Evolutionary conservation across 2,113 vertebrate genomes (phyloP), one percentile per base, ranked within the genome.

Genomic region (Hippocampus comes): DNA sequence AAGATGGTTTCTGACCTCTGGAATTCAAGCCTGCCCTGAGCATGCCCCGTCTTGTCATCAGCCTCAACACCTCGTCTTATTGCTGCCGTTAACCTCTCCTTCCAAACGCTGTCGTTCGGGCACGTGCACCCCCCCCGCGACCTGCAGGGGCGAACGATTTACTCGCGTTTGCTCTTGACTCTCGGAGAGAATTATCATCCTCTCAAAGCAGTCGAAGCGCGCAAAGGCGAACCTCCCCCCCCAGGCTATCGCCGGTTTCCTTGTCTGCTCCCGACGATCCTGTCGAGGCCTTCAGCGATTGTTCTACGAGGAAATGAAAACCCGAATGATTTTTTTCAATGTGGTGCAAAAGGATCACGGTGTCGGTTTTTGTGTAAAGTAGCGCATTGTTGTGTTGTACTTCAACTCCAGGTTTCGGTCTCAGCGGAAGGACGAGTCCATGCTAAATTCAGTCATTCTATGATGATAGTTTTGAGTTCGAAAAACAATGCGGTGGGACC

Each of bases 41-140:
- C 86, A 5, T 83, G 90, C 70, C 87, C 77, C 4, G 71, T 86
- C 89, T 82, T 82, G 90, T 78, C 77, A 17, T 59, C 59, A n/a
- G 74, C 73, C 73, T 84, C 79, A 85, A 81, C 75, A 82, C 80
- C 78, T 89, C 86, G 82, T 77, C 73, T 86, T 80, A 80, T 86
- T 80, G 82, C 83, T 81, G 84, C 80, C 80, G 79, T 89, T 87
- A 88, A 72, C 80, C 75, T 80, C 73, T 82, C 73, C 85, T 85
- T 78, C 77, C 71, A 76, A 82, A 78, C 73, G 76, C 75, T 75
- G 79, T 69, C 43, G 15, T 75, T 78, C 46, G 76, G 73, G 75
- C 71, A 64, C 63, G 72, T 70, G 71, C 56, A 78, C 84, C 74
- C 60, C 84, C 74, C 83, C 73, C 51, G 41, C 25, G n/a, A 67